Conservation (phyloP, 2,113 vertebrate species). For the Potamarius usumacintae region DNA sequence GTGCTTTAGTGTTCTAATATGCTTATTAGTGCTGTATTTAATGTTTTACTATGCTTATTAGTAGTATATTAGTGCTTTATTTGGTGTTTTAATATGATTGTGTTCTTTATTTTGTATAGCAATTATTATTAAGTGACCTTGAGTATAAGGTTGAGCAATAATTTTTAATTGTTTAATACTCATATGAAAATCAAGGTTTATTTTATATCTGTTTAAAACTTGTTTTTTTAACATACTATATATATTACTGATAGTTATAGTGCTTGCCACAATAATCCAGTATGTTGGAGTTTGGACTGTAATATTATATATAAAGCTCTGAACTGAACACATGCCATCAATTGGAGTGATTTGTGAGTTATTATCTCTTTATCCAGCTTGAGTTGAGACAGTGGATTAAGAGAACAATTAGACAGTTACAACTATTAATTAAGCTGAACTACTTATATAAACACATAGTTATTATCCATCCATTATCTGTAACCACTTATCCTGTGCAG, state of each 20-base stretch:
- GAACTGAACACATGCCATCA: not conserved
- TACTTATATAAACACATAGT: not conserved
- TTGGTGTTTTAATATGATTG: not conserved
- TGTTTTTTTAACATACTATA: not conserved
- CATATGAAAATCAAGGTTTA: not conserved
- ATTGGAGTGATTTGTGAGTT: not conserved
- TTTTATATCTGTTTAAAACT: not conserved
- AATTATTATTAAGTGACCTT: not conserved
- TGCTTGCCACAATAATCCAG: not conserved
- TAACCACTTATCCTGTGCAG: too few species aligned
- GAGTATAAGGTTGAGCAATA: not conserved
- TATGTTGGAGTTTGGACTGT: not conserved
- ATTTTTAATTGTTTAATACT: not conserved
- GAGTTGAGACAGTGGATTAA: not conserved
- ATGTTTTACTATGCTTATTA: not conserved
- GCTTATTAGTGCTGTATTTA: too few species aligned
- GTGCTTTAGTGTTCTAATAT: not conserved
- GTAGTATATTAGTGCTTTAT: not conserved
- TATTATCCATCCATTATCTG: too few species aligned
- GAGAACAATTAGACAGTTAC: not conserved
- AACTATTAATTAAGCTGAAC: not conserved
- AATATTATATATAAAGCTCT: not conserved
- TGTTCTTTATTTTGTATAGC: not conserved
- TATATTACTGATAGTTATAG: too few species aligned
- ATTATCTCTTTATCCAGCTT: not conserved